phyloP scores from a whole-genome alignment of 2,888 invertebrate genomes.

The Notocelia uddmanniana region DNA sequence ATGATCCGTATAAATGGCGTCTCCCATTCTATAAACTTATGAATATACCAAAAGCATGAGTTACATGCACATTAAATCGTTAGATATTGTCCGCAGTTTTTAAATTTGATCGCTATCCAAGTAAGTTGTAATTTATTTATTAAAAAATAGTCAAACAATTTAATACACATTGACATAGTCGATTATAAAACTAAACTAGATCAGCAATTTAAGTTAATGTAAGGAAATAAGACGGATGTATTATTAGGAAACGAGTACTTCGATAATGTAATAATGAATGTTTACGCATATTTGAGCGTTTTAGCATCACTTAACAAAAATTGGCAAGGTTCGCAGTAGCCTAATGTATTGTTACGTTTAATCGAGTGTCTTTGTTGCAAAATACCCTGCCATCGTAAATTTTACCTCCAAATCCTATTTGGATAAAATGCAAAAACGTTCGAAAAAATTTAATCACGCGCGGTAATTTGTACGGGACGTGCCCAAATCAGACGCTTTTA shows the following conservation, averaged over 20 bases:
- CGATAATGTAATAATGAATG: no score
- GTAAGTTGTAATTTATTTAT: no score
- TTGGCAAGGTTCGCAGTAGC: background rate
- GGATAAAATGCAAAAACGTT: conserved; percentile 62
- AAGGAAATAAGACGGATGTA: no score
- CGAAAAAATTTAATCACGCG: conserved; percentile 78
- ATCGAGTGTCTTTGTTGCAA: background rate
- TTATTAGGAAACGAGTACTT: no score
- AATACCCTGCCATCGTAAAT: background rate
- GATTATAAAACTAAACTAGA: background rate
- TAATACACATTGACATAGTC: background rate
- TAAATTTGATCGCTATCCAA: background rate
- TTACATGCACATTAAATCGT: no score
- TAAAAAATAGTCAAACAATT: background rate
- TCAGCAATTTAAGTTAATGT: background rate
- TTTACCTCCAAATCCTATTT: conserved; percentile 26
- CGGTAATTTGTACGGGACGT: conserved; percentile 78
- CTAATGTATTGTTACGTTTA: background rate
- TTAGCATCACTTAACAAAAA: background rate
- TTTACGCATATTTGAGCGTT: background rate
- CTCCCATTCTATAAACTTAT: no score
- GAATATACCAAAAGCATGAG: no score
- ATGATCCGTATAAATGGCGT: no score
- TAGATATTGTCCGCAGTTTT: no score
- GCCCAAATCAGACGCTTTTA: conserved; percentile 84